Evolutionary conservation across 1,140 invertebrate species (phyloP).

Genomic region (Trachymyrmex septentrionalis): DNA sequence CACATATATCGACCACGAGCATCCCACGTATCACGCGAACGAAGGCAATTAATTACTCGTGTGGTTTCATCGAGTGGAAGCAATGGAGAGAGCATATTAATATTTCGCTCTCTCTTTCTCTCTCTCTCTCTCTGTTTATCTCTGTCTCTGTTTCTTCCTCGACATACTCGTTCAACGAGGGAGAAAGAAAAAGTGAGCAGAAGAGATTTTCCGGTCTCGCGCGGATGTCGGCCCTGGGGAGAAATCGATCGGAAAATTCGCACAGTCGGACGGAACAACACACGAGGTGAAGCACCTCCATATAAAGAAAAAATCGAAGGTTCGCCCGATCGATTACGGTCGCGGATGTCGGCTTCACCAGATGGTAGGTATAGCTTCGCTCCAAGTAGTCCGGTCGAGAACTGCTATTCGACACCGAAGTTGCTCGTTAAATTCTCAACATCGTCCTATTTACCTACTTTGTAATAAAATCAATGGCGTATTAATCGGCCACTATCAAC

Average conservation of each 20-base stretch:
- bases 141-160: not conserved
- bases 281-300: conserved; percentile 24
- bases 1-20: no score
- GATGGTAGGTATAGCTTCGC: conserved; percentile 4
- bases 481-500: conserved; percentile 28
- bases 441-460: conserved; percentile 56
- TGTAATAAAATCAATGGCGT: conserved; percentile 31
- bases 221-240: conserved; percentile 12
- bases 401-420: not conserved
- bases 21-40: not conserved
- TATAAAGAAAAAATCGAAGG: conserved; percentile 26
- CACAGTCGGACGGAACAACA: not conserved
- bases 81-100: conserved; percentile 41
- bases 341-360: not conserved
- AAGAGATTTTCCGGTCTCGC: conserved; percentile 36
- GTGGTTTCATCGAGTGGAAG: conserved; percentile 37
- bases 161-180: conserved; percentile 10
- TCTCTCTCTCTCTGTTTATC: not conserved
- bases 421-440: conserved; percentile 49
- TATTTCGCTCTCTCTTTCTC: conserved; percentile 4
- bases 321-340: conserved; percentile 1
- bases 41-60: conserved; percentile 45
- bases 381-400: not conserved
- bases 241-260: conserved; percentile 59
- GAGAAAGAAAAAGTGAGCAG: not conserved